A percentile compares a stretch with the other conserved stretches of the same genome.
Conservation (phyloP, 2,888 invertebrate species). For the Cheilosia soror region DNA sequence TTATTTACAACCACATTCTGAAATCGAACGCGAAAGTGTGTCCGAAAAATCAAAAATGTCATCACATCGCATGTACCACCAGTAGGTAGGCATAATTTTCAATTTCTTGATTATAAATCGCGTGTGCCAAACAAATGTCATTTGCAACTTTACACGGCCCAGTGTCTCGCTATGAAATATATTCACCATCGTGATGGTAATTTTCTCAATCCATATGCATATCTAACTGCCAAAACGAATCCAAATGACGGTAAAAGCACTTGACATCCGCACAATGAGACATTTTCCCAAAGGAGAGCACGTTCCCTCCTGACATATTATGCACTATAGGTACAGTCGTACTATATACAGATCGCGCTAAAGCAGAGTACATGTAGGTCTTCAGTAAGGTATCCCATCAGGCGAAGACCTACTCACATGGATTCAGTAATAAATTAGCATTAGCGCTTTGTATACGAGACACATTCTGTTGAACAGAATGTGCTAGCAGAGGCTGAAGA, state of each 20-base stretch:
- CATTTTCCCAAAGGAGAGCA: constrained; percentile 68
- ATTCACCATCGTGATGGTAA: constrained; percentile 49
- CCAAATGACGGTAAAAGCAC: constrained; percentile 67
- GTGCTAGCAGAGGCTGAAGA: constrained; percentile 5
- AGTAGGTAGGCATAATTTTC: constrained; percentile 51
- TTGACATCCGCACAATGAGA: constrained; percentile 71
- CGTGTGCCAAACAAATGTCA: constrained; percentile 52
- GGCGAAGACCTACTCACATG: constrained; percentile 61
- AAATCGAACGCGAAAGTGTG: constrained; percentile 38
- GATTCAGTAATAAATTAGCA: constrained; percentile 78
- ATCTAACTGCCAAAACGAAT: constrained; percentile 70
- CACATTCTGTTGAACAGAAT: constrained; percentile 71
- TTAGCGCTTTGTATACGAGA: constrained; percentile 77
- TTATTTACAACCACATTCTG: neutral
- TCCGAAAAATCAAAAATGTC: constrained; percentile 17
- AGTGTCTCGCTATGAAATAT: constrained; percentile 38
- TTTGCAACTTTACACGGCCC: constrained; percentile 41
- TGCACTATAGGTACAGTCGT: neutral
- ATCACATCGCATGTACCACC: constrained; percentile 15
- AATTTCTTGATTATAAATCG: constrained; percentile 76
- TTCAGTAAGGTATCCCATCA: neutral
- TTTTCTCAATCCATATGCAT: constrained; percentile 72
- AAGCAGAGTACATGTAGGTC: too few relatives aligned
- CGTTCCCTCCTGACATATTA: constrained; percentile 38
- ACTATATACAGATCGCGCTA: neutral